Evolutionary conservation across 2,888 invertebrate species (phyloP).

Genomic region (Norana najaformis): DNA sequence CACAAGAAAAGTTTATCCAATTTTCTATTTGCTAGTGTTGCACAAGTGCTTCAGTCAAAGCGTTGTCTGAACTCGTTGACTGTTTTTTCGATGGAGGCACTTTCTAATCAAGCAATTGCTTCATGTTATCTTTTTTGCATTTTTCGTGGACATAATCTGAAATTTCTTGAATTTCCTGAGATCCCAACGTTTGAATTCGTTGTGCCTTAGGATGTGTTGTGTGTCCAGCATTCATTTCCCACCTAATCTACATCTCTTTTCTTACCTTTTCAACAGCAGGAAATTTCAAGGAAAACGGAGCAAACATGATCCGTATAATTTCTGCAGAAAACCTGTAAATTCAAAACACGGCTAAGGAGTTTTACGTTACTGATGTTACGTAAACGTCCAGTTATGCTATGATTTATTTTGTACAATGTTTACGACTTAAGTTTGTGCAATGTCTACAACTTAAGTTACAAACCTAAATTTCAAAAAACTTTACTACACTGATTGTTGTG

Average conservation of each 20-base stretch:
- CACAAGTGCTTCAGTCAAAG: not conserved
- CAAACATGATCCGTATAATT: not conserved
- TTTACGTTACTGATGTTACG: not conserved
- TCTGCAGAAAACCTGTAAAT: not conserved
- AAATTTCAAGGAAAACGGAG: not conserved
- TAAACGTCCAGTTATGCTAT: not conserved
- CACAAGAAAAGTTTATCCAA: not conserved
- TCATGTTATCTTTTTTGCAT: no score
- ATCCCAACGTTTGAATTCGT: not conserved
- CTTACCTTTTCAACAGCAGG: not conserved
- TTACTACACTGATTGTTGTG: not conserved
- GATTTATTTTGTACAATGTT: not conserved
- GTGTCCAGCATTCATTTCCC: not conserved
- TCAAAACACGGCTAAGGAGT: not conserved
- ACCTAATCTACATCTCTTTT: not conserved
- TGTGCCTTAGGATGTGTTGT: not conserved
- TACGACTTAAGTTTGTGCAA: no score
- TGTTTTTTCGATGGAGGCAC: not conserved
- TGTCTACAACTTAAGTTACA: no score
- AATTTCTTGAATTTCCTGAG: no score
- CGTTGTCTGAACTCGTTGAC: not conserved
- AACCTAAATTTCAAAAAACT: no score
- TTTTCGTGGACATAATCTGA: not conserved
- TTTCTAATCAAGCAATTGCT: not conserved
- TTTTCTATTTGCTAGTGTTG: not conserved